phyloP scores from a whole-genome alignment of 2,888 invertebrate species.

The Leptopilina syphax region DNA sequence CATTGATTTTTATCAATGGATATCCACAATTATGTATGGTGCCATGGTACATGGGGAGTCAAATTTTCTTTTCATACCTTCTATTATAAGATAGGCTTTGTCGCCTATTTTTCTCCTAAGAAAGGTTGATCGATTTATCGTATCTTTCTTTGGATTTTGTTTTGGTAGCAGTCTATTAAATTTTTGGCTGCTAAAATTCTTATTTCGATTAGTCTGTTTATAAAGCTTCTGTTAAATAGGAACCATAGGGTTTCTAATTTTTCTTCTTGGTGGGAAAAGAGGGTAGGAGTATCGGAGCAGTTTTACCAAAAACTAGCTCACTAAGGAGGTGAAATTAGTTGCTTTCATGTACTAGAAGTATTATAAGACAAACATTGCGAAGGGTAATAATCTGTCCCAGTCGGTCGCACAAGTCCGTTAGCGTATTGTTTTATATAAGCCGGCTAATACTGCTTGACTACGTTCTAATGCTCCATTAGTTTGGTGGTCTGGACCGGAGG shows the following conservation, averaged over 20 bases:
- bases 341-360: conserved; percentile 41
- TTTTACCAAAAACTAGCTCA: conserved; percentile 6
- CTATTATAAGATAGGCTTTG: too few species aligned
- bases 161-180: too few species aligned
- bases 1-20: neutral
- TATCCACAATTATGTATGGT: neutral
- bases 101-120: too few species aligned
- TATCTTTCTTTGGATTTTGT: neutral
- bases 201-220: neutral
- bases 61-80: too few species aligned
- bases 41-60: neutral
- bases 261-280: neutral
- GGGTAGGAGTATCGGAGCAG: neutral
- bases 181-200: neutral
- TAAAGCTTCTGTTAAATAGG: neutral
- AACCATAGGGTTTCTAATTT: neutral
- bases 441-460: conserved; percentile 47
- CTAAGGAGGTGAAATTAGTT: conserved; percentile 39
- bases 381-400: conserved; percentile 51
- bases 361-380: conserved; percentile 7
- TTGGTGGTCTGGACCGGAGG: neutral
- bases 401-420: conserved; percentile 18
- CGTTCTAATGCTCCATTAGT: neutral
- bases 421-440: conserved; percentile 46
- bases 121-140: neutral